phyloP scores from a whole-genome alignment of 1,140 invertebrate genomes.

The Leptopilina clavipes region DNA sequence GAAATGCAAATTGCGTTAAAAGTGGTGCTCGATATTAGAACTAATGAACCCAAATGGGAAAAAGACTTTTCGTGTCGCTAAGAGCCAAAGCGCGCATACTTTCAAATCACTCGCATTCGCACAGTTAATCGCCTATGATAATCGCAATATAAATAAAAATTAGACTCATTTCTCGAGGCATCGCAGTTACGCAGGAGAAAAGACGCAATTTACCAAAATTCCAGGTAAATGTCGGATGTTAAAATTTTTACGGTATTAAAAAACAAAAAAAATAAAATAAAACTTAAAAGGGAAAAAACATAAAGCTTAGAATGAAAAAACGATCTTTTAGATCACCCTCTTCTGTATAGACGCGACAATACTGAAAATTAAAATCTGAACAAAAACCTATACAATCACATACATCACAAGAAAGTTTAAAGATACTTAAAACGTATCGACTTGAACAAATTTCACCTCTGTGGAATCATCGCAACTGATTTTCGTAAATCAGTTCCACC shows the following conservation, averaged over 20 bases:
- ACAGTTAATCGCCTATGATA: slow-evolving; percentile 48
- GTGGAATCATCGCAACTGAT: slow-evolving; percentile 28
- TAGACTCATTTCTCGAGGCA: slow-evolving; percentile 64
- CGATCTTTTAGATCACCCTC: slow-evolving; percentile 19
- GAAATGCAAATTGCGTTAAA: slow-evolving; percentile 20
- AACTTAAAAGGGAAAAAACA: background rate
- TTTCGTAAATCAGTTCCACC: background rate
- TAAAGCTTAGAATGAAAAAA: slow-evolving; percentile 24
- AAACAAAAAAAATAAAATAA: background rate
- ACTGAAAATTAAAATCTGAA: slow-evolving; percentile 28
- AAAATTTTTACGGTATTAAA: background rate
- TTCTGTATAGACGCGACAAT: slow-evolving; percentile 8
- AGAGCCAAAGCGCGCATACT: slow-evolving; percentile 31
- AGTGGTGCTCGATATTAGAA: background rate
- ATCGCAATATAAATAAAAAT: slow-evolving; percentile 60
- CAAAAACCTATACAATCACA: slow-evolving; percentile 23
- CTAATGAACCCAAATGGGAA: background rate
- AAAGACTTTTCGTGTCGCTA: slow-evolving; percentile 25
- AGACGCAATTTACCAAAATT: background rate
- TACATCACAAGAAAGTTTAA: slow-evolving; percentile 30
- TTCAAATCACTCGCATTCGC: slow-evolving; percentile 38
- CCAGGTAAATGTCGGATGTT: background rate
- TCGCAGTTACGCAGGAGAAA: slow-evolving; percentile 51
- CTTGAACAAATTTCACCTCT: slow-evolving; percentile 31
- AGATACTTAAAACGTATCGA: slow-evolving; percentile 34